Evolutionary conservation across 2,888 invertebrate genomes (phyloP).

Genomic region (Carpatolechia fugitivella): DNA sequence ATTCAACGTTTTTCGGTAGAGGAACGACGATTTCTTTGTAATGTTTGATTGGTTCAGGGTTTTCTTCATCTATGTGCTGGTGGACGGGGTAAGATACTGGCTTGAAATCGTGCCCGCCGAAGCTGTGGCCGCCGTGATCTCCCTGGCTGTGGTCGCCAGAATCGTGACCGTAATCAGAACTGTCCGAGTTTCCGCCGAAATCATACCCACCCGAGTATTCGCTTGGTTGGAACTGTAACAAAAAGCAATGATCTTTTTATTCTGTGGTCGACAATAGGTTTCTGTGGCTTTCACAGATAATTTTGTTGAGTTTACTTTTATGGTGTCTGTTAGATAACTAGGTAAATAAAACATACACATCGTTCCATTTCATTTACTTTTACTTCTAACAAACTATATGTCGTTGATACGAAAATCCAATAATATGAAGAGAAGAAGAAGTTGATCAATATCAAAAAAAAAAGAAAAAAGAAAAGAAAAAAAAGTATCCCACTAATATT

Average conservation of each 20-base stretch:
- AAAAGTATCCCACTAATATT: too few species aligned
- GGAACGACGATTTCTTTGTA: conserved; percentile 84
- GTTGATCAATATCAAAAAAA: too few species aligned
- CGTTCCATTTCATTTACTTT: too few species aligned
- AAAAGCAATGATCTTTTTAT: conserved; percentile 13
- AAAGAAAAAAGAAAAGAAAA: too few species aligned
- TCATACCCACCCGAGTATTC: conserved; percentile 51
- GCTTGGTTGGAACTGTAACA: conserved; percentile 59
- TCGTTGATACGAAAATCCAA: too few species aligned
- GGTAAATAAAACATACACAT: too few species aligned
- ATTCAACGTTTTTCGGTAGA: conserved; percentile 80
- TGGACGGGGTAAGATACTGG: conserved; percentile 78
- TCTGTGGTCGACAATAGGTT: conserved; percentile 7
- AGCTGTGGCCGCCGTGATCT: conserved; percentile 19
- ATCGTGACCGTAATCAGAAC: conserved; percentile 22
- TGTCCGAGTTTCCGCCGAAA: conserved; percentile 41
- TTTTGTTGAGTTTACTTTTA: neutral
- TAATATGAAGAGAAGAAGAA: too few species aligned
- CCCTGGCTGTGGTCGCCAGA: conserved; percentile 38
- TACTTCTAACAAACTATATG: too few species aligned
- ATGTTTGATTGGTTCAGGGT: conserved; percentile 83
- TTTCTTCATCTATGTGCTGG: conserved; percentile 84
- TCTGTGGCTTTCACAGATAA: neutral
- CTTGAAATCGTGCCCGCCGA: conserved; percentile 54
- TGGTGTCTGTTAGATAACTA: too few species aligned